A percentile compares a stretch with the other conserved stretches of the same genome.
Conservation (phyloP, 2,888 invertebrate species). For the Agelastica alni region DNA sequence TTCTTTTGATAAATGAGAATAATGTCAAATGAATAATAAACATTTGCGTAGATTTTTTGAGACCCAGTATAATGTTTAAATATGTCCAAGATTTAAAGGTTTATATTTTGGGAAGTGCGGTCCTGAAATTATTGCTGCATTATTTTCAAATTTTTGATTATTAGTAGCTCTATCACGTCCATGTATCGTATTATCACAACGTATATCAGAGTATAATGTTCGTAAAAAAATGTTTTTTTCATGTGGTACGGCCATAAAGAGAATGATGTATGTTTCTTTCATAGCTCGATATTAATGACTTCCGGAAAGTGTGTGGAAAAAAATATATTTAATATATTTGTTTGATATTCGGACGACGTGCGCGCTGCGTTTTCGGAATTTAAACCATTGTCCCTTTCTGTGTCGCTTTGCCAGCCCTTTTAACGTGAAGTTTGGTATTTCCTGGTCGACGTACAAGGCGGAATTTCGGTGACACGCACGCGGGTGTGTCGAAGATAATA, state of each 20-base stretch:
- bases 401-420: conserved; percentile 1
- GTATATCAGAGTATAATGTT: conserved; percentile 15
- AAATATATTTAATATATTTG: conserved; percentile 24
- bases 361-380: conserved; percentile 25
- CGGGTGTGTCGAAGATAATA: not conserved
- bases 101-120: not conserved
- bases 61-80: not conserved
- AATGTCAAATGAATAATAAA: no score
- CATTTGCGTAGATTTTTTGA: not conserved
- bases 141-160: conserved; percentile 12
- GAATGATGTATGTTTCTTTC: conserved; percentile 25
- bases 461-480: not conserved
- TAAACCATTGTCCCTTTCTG: conserved; percentile 21
- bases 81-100: not conserved
- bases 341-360: conserved; percentile 22
- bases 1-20: no score
- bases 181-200: conserved; percentile 20
- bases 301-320: conserved; percentile 22
- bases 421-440: conserved; percentile 11
- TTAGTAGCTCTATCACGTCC: conserved; percentile 18
- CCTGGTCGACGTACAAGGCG: conserved; percentile 2
- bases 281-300: conserved; percentile 26
- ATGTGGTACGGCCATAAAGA: conserved; percentile 15
- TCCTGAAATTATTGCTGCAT: not conserved
- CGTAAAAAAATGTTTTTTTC: conserved; percentile 28